phyloP scores from a whole-genome alignment of 1,140 invertebrate genomes.

The Macrobrachium rosenbergii region DNA sequence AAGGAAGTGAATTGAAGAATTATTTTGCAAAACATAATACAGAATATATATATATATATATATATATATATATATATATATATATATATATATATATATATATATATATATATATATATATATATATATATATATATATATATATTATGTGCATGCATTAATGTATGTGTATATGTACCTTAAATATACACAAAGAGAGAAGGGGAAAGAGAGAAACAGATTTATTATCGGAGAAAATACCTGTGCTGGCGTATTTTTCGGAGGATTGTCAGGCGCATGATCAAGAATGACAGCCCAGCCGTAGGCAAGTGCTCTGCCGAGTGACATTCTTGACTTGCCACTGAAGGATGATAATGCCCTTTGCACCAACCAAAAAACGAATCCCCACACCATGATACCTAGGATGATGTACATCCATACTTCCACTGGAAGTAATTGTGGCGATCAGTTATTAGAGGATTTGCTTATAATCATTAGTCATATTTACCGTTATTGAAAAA shows the following conservation, averaged over 20 bases:
- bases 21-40: no score
- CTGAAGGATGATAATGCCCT: not conserved
- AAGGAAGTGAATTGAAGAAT: no score
- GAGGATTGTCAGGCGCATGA: not conserved
- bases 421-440: not conserved
- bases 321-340: not conserved
- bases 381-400: conserved; percentile 9
- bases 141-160: no score
- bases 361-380: conserved; percentile 10
- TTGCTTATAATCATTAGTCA: no score
- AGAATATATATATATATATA: no score
- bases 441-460: not conserved
- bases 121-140: no score
- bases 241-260: not conserved
- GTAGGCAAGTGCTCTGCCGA: not conserved
- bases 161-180: no score
- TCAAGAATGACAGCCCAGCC: conserved; percentile 20
- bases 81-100: no score
- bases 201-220: no score
- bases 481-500: not conserved
- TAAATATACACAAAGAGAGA: no score
- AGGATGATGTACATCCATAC: conserved; percentile 14
- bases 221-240: not conserved
- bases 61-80: no score
- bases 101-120: no score